Percentiles rank a stretch among this genome's conserved stretches.
Evolutionary conservation across 2,113 vertebrate species (phyloP).

Genomic region (Platysteira castanea): DNA sequence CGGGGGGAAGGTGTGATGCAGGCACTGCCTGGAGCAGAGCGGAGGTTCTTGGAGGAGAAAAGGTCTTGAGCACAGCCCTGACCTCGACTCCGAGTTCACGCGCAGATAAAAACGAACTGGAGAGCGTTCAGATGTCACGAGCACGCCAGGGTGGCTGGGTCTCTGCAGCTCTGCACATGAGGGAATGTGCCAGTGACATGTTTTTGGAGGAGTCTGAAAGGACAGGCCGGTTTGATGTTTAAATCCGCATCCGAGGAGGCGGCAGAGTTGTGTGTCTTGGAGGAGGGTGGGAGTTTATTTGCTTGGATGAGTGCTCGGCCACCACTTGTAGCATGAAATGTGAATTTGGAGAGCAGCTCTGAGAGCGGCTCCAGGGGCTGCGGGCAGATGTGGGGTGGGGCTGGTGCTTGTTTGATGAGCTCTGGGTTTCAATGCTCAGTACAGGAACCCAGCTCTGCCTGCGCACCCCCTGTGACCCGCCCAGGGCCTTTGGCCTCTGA

Average conservation of each 20-base stretch:
- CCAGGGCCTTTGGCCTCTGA: background rate
- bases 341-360: background rate
- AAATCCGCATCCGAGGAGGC: background rate
- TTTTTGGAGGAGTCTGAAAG: background rate
- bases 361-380: background rate
- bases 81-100: background rate
- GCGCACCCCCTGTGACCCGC: background rate
- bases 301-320: background rate
- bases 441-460: background rate
- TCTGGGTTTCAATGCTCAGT: background rate
- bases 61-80: background rate
- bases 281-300: background rate
- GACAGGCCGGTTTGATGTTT: background rate
- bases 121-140: background rate
- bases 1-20: background rate
- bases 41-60: background rate
- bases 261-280: background rate
- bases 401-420: background rate
- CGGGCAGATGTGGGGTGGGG: slow-evolving; percentile 22
- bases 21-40: background rate
- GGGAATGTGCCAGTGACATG: background rate
- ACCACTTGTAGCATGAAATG: background rate
- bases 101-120: background rate
- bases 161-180: background rate
- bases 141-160: background rate